phyloP scores from a whole-genome alignment of 2,797 vertebrate species.

The Antrozous pallidus region DNA sequence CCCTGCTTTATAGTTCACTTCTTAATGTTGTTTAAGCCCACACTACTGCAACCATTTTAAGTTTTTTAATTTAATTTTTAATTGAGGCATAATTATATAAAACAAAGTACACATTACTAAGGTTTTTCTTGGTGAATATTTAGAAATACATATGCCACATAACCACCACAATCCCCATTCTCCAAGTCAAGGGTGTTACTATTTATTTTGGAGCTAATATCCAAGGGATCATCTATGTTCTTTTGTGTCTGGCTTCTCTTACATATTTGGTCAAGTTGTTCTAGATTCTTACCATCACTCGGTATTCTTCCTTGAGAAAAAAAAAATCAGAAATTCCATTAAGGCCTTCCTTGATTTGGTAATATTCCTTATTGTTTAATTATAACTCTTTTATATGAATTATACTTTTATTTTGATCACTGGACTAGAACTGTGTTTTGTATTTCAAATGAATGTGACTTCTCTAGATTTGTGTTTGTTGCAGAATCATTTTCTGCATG shows the following conservation, averaged over 20 bases:
- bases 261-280: background rate
- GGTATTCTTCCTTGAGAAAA: background rate
- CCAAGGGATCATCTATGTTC: background rate
- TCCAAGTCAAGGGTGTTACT: background rate
- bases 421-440: background rate
- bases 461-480: background rate
- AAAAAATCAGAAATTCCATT: background rate
- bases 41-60: background rate
- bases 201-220: background rate
- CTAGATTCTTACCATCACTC: background rate
- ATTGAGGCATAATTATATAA: background rate
- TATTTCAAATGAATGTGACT: background rate
- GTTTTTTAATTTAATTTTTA: background rate
- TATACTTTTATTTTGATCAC: background rate
- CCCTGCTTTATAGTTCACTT: background rate
- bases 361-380: background rate
- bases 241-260: background rate
- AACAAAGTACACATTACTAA: background rate
- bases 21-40: background rate
- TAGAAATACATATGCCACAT: background rate
- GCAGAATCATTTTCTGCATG: background rate
- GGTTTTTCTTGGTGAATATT: background rate
- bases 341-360: background rate
- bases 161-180: background rate
- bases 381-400: background rate